Base-by-base conservation (phyloP, 2,888 invertebrate genomes). In the Carcina quercana region DNA sequence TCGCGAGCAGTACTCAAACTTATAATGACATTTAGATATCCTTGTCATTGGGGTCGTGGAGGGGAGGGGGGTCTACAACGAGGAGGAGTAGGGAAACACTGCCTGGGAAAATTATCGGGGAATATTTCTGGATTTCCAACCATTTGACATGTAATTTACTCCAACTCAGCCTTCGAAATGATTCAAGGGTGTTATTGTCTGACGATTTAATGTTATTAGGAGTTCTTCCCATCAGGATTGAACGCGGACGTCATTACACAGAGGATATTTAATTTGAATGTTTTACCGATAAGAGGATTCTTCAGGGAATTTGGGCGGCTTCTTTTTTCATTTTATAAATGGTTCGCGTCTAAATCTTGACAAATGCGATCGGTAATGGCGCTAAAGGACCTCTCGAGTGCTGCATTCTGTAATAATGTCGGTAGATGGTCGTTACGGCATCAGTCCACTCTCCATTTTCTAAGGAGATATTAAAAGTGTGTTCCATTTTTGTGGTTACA, bases 11-110 rank as follows among this genome's bases (percentile, higher is more conserved):
- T 59, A 54, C 66, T 69, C 63, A 63, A 79, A 80, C 74, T 80
- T 78, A 75, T 79, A 80, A 79, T 78, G 79, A 78, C 74, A 78
- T 82, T 80, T 80, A 69, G 74, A 78, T 76, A 75, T 75, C 73
- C 70, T 66, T 73, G 76, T 75, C 73, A 72, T 61, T 56, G 59
- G 50, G 56, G 31, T 35, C 34, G 25, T 22, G 36, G 15, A n/a
- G n/a, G 32, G 27, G 35, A 21, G 37, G 2, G 24, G 24, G 6
- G 1, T 6, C 11, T 6, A 4, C 24, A 6, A 11, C 12, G 33
- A 35, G 30, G 31, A 35, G 30, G 30, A 7, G 39, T 22, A 35
- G 37, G 44, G 41, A 24, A 38, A 32, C 36, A 36, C 35, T 41
- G 37, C 34, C 36, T 42, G 47, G 43, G 47, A 43, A 57, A 59